Evolutionary conservation across 23 tunicate genomes (phyloP).

Genomic region (Trididemnum miniatum): DNA sequence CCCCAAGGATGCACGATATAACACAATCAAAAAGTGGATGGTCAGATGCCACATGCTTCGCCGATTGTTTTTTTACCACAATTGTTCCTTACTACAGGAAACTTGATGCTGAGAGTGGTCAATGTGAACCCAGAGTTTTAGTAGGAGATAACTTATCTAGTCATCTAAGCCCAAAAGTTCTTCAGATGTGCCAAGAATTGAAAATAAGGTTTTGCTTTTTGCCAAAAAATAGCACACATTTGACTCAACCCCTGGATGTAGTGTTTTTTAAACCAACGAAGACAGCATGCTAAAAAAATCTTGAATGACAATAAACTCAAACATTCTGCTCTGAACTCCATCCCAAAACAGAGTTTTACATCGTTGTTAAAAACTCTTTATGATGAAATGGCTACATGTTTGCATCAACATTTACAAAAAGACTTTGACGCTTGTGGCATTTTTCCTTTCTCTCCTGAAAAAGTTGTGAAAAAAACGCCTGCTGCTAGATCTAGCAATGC

Average conservation of each 20-base stretch:
- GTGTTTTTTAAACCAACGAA: neutral
- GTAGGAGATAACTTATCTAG: slow-evolving; percentile 2
- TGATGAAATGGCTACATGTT: neutral
- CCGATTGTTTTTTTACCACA: neutral
- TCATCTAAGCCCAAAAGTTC: neutral
- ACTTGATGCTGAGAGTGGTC: slow-evolving; percentile 1
- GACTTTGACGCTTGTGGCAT: neutral
- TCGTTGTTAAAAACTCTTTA: neutral
- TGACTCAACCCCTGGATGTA: slow-evolving; percentile 26
- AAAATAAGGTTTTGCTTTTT: slow-evolving; percentile 5
- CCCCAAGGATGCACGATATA: neutral
- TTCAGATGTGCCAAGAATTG: neutral
- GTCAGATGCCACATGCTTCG: slow-evolving; percentile 7
- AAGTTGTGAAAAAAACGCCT: neutral
- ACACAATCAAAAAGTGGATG: slow-evolving; percentile 6
- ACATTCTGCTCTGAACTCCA: neutral
- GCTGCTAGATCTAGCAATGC: neutral
- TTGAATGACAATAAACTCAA: neutral
- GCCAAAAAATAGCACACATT: slow-evolving; percentile 3
- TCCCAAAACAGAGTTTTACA: neutral
- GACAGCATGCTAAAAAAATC: neutral
- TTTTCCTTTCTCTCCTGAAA: neutral
- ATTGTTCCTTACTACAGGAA: slow-evolving; percentile 8
- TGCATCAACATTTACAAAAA: neutral
- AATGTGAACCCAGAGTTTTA: neutral